Evolutionary conservation across 2,113 vertebrate genomes (phyloP).

Genomic region (Pseudopipra pipra): DNA sequence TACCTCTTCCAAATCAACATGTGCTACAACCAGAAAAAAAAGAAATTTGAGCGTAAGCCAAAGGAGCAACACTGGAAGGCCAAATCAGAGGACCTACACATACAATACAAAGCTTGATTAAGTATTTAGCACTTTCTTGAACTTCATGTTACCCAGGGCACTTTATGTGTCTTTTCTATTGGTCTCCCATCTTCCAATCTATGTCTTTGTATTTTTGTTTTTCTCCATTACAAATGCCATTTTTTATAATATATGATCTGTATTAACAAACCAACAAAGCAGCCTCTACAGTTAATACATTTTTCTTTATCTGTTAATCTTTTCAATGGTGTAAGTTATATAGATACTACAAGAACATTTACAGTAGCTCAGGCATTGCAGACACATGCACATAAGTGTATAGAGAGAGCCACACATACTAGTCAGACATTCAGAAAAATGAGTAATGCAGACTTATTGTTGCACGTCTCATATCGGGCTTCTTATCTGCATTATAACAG

Average conservation of each 20-base stretch:
- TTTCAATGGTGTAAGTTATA: background rate
- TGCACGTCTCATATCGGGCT: background rate
- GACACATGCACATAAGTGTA: background rate
- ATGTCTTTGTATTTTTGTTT: background rate
- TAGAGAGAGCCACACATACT: background rate
- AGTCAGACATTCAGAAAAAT: constrained; percentile 22
- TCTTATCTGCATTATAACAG: background rate
- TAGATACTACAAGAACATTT: constrained; percentile 5
- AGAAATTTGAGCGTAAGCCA: background rate
- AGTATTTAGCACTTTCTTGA: constrained; percentile 16
- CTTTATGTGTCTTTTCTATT: background rate
- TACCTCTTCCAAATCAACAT: background rate
- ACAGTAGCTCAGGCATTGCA: background rate
- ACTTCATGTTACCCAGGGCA: background rate
- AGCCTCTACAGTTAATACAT: background rate
- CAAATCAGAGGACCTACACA: background rate
- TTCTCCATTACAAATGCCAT: background rate
- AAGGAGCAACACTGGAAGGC: background rate
- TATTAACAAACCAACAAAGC: constrained; percentile 42
- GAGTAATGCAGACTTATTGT: background rate
- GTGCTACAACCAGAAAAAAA: background rate
- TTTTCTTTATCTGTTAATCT: background rate
- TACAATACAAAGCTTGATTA: constrained; percentile 9
- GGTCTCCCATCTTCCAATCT: background rate
- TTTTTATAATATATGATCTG: background rate